Base-by-base conservation (phyloP, 2,113 vertebrate species). In the Vulpes lagopus region DNA sequence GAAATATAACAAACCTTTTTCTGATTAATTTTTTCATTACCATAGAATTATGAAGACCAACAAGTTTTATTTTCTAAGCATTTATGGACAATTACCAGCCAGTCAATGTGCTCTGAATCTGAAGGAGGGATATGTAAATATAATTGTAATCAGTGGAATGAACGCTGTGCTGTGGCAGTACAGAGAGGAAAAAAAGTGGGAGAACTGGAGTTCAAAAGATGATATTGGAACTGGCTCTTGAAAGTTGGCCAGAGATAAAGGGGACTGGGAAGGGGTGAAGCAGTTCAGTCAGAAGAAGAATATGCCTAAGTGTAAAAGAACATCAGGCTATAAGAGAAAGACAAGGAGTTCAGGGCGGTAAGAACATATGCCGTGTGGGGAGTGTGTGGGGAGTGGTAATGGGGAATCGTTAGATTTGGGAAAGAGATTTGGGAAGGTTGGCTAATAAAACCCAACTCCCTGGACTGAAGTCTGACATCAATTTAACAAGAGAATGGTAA, bases 1-100 rank as follows among this genome's bases (percentile, higher is more conserved):
- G 22, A 92, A 79, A 87, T 82, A n/a, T 27, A 93, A 90, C n/a
- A 59, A 22, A 60, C 20, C 30, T 57, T 84, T 79, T 95, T 27
- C 67, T 96, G 51, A 82, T 85, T 92, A 88, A 76, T 80, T 51
- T 95, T 92, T 95, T 80, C 74, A 81, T 43, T 80, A 53, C 49
- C 35, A 43, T 59, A 73, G 80, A 97, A 84, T 92, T 80, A 59
- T 38, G 32, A 91, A 59, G 64, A 65, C 15, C 49, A 93, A 38
- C 32, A 94, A 71, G 85, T 74, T 88, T 90, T 35, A 80, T 49
- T 43, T 65, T 49, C 35, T 80, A 51, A 85, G 71, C 35, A 30
- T 55, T 25, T 85, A 59, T 30, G 27, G 76, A 57, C 51, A 49
- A 60, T 11, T 23, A 32, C 57, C 62, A 82, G 57, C 22, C 64